phyloP scores from a whole-genome alignment of 2,888 invertebrate species.

The Agriotes lineatus region DNA sequence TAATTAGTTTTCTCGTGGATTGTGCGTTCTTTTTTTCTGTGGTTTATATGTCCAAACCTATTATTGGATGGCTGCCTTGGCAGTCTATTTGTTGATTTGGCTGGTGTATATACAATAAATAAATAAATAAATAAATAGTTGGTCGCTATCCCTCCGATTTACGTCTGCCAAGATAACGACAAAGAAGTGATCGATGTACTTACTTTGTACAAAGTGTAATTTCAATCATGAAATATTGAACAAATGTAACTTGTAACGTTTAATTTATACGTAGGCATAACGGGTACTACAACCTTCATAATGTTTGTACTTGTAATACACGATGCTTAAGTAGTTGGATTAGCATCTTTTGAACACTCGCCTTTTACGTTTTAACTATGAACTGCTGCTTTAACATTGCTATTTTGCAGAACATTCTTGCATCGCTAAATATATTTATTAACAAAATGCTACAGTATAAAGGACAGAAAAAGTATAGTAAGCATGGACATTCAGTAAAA shows the following conservation, averaged over 20 bases:
- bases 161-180: constrained; percentile 10
- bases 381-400: not conserved
- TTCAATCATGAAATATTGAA: constrained; percentile 32
- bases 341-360: constrained; percentile 25
- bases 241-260: constrained; percentile 32
- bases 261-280: constrained; percentile 35
- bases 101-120: too few relatives aligned
- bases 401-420: too few relatives aligned
- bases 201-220: constrained; percentile 18
- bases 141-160: constrained; percentile 5
- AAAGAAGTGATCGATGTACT: constrained; percentile 22
- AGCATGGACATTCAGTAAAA: too few relatives aligned
- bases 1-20: too few relatives aligned
- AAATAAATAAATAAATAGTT: too few relatives aligned
- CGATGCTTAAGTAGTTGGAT: constrained; percentile 27
- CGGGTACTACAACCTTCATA: constrained; percentile 34
- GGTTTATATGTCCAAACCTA: too few relatives aligned
- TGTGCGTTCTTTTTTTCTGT: too few relatives aligned
- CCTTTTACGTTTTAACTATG: constrained; percentile 26
- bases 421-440: too few relatives aligned
- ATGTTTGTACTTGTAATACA: constrained; percentile 25
- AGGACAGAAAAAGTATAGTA: too few relatives aligned
- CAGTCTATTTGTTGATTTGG: too few relatives aligned
- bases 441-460: too few relatives aligned
- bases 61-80: too few relatives aligned